Conservation (phyloP, 2,113 vertebrate genomes). For the Tenrec ecaudatus region DNA sequence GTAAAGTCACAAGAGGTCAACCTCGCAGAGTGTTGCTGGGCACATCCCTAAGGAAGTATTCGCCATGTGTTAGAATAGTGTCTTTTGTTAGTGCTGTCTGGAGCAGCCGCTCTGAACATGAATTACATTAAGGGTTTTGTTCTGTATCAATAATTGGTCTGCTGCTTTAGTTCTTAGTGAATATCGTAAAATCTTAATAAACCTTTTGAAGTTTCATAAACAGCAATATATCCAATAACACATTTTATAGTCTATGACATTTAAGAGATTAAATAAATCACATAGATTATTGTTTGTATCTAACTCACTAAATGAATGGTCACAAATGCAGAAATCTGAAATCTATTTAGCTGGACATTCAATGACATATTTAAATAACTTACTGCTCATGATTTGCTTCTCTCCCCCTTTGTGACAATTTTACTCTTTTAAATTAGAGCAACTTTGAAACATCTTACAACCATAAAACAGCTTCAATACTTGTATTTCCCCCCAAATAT, state of each 20-base stretch:
- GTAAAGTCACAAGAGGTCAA: not conserved
- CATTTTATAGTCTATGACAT: constrained; percentile 70
- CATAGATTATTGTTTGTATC: constrained; percentile 50
- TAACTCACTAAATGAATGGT: constrained; percentile 28
- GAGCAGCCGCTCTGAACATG: constrained; percentile 62
- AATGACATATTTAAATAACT: constrained; percentile 56
- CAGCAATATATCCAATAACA: constrained; percentile 43
- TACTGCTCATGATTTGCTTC: too few species aligned
- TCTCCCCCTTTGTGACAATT: too few species aligned
- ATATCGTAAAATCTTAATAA: constrained; percentile 83
- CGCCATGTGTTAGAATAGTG: not conserved
- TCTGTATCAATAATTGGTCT: constrained; percentile 76
- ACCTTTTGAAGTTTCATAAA: constrained; percentile 74
- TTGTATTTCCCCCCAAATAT: too few species aligned
- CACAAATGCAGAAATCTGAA: not conserved
- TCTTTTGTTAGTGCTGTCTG: constrained; percentile 72
- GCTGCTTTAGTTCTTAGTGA: constrained; percentile 68
- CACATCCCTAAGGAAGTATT: not conserved
- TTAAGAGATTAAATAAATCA: constrained; percentile 70
- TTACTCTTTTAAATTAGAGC: too few species aligned
- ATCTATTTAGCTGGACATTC: not conserved
- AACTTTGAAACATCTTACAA: too few species aligned
- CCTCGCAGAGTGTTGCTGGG: not conserved
- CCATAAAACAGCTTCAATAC: too few species aligned
- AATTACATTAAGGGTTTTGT: constrained; percentile 71